Percentiles rank a stretch among this genome's conserved stretches.
phyloP scores from a whole-genome alignment of 2,113 vertebrate genomes.

The Callipepla squamata region DNA sequence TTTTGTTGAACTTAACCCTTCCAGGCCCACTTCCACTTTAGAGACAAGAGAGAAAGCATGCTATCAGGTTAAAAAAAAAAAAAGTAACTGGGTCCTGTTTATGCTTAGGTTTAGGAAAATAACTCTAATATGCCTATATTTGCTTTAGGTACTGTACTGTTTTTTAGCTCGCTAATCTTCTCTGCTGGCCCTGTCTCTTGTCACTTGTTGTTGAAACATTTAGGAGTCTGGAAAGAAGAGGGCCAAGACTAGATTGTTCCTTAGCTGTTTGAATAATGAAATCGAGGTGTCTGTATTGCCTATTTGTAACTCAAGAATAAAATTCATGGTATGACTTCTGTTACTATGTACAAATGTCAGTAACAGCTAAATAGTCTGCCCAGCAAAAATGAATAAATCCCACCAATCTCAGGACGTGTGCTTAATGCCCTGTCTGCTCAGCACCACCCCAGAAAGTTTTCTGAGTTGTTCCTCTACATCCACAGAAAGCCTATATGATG shows the following conservation, averaged over 20 bases:
- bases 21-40: neutral
- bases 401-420: neutral
- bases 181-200: neutral
- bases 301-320: neutral
- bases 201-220: conserved; percentile 15
- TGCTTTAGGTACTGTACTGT: neutral
- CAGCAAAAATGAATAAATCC: neutral
- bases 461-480: neutral
- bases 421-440: neutral
- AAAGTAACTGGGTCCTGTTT: neutral
- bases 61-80: neutral
- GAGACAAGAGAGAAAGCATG: neutral
- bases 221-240: neutral
- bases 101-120: neutral
- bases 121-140: neutral
- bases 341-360: neutral
- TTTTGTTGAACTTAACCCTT: neutral
- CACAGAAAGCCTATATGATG: neutral
- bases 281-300: neutral
- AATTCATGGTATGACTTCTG: neutral
- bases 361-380: neutral
- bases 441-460: neutral
- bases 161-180: neutral
- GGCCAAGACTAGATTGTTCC: neutral
- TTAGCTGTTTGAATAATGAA: neutral